These are phyloP conservation scores for Eucriotettix oculatus DNA, from an alignment of 2,888 invertebrate species.

Conservation along the genomic window DNA sequence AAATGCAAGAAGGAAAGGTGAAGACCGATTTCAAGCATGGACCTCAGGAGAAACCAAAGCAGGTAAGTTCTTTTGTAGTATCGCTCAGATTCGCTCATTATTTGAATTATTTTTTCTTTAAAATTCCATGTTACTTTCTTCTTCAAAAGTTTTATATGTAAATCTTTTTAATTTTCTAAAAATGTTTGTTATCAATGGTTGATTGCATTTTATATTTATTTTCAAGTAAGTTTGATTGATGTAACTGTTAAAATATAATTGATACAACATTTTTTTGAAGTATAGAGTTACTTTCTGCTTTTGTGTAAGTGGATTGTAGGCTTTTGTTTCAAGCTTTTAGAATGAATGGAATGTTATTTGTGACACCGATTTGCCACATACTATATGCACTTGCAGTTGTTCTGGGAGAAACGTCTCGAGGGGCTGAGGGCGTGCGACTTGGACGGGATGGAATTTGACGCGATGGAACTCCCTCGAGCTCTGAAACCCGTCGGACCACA, in stretches of 20 bases:
- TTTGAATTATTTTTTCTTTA: not conserved
- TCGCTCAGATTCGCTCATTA: not conserved
- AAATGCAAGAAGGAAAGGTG: slow-evolving; percentile 80
- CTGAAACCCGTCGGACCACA: slow-evolving; percentile 71
- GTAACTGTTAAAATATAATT: no score
- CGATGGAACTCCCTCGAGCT: slow-evolving; percentile 70
- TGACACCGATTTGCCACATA: no score
- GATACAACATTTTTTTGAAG: no score
- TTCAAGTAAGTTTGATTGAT: no score
- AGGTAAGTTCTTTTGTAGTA: slow-evolving; percentile 29
- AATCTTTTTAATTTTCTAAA: not conserved
- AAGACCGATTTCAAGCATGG: slow-evolving; percentile 81
- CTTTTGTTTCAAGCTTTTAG: no score
- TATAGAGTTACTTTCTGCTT: no score
- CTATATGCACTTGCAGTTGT: slow-evolving; percentile 25
- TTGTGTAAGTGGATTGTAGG: no score
- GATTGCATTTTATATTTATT: no score
- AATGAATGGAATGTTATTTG: no score
- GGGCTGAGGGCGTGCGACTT: slow-evolving; percentile 78
- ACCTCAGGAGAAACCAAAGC: slow-evolving; percentile 82
- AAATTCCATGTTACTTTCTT: not conserved
- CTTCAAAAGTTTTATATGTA: not conserved
- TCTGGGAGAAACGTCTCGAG: slow-evolving; percentile 43
- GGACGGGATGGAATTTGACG: slow-evolving; percentile 64
- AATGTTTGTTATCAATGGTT: no score